A percentile compares a stretch with the other conserved stretches of the same genome.
Conservation (phyloP, 2,797 vertebrate genomes). For the Clarias platycephalus region DNA sequence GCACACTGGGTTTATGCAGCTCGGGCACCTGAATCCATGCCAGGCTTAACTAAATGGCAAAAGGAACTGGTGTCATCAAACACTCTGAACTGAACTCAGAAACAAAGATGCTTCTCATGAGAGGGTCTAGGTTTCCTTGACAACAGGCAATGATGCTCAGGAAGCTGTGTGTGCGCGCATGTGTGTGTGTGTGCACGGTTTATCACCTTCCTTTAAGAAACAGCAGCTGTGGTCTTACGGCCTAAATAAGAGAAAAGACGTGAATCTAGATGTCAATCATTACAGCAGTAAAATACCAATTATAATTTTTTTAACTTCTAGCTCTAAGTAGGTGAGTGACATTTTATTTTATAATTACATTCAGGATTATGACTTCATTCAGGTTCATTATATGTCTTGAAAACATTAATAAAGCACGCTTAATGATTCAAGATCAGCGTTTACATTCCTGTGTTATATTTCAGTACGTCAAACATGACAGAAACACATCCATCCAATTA, state of each 20-base stretch:
- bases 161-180: conserved; percentile 46
- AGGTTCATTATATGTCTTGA: not conserved
- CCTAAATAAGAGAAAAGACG: not conserved
- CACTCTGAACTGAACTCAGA: conserved; percentile 47
- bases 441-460: not conserved
- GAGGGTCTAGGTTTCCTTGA: conserved; percentile 55
- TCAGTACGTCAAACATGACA: not conserved
- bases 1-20: conserved; percentile 25
- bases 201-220: conserved; percentile 57
- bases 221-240: conserved; percentile 43
- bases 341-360: not conserved
- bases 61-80: conserved; percentile 39
- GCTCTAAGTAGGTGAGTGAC: not conserved
- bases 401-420: not conserved
- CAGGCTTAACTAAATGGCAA: conserved; percentile 25
- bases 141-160: conserved; percentile 61
- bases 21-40: not conserved
- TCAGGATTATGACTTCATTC: not conserved
- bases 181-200: not conserved
- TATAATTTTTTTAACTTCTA: not conserved
- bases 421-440: not conserved
- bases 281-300: not conserved
- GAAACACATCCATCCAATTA: not conserved
- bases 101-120: conserved; percentile 38
- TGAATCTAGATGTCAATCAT: too few relatives aligned